phyloP scores from a whole-genome alignment of 1,140 invertebrate genomes.

The Whitmania pigra region DNA sequence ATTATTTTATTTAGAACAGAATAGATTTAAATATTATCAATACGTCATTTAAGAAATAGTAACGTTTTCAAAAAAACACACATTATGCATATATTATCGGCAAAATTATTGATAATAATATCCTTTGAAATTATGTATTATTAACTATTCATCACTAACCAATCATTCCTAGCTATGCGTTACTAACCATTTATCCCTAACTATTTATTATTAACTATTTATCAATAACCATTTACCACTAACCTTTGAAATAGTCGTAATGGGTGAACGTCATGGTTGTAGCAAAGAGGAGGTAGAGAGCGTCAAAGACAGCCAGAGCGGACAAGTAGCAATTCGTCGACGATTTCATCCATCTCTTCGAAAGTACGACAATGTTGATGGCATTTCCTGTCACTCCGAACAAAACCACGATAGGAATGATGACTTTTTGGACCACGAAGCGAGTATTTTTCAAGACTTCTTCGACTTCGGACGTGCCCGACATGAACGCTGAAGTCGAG shows the following conservation, averaged over 20 bases:
- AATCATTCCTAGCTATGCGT: too few relatives aligned
- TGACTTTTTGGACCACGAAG: conserved; percentile 27
- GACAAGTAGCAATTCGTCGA: conserved; percentile 62
- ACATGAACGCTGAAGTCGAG: not conserved
- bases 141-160: too few relatives aligned
- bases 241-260: conserved; percentile 35
- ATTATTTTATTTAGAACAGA: too few relatives aligned
- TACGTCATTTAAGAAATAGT: too few relatives aligned
- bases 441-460: conserved; percentile 18
- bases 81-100: too few relatives aligned
- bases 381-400: conserved; percentile 32
- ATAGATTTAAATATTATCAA: too few relatives aligned
- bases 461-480: not conserved
- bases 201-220: too few relatives aligned
- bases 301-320: conserved; percentile 58
- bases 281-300: conserved; percentile 55
- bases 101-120: too few relatives aligned
- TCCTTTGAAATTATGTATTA: too few relatives aligned
- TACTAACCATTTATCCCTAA: too few relatives aligned
- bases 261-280: conserved; percentile 53
- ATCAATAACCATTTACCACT: conserved; percentile 11
- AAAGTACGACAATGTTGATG: conserved; percentile 48
- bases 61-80: too few relatives aligned
- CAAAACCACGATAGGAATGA: conserved; percentile 30
- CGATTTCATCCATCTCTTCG: conserved; percentile 56